Evolutionary conservation across 2,888 invertebrate genomes (phyloP).

Genomic region (Molorchus minor): DNA sequence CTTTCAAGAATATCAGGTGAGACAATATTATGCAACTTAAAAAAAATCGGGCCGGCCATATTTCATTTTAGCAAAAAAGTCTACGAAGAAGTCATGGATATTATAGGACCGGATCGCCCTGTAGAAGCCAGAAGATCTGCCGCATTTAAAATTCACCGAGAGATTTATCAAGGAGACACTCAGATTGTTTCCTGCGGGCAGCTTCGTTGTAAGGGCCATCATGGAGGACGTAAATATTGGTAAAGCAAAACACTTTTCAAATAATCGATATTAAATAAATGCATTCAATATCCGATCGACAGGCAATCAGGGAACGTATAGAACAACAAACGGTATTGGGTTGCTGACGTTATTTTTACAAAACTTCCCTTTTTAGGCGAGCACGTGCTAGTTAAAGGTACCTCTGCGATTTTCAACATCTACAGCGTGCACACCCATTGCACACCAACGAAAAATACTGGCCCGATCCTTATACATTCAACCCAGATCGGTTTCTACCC

Average conservation of each 20-base stretch:
- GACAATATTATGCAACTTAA: not conserved
- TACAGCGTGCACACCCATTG: slow-evolving; percentile 64
- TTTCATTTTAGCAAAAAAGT: slow-evolving; percentile 39
- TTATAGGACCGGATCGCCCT: slow-evolving; percentile 32
- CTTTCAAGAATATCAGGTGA: slow-evolving; percentile 34
- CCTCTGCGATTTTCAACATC: slow-evolving; percentile 60
- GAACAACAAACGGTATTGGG: no score
- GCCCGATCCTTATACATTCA: slow-evolving; percentile 67
- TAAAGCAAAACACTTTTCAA: no score
- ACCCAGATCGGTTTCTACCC: slow-evolving; percentile 69
- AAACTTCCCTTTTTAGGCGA: slow-evolving; percentile 34
- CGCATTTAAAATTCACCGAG: slow-evolving; percentile 42
- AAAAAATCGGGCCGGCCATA: not conserved
- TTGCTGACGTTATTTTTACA: not conserved
- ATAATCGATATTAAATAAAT: no score
- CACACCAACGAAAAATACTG: slow-evolving; percentile 64
- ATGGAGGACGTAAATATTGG: slow-evolving; percentile 40
- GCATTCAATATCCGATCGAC: no score
- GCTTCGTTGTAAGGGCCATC: slow-evolving; percentile 30
- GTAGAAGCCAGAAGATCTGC: slow-evolving; percentile 36
- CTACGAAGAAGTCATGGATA: slow-evolving; percentile 38
- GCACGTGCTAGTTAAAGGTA: slow-evolving; percentile 46
- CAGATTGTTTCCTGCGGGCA: slow-evolving; percentile 45
- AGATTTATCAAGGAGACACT: slow-evolving; percentile 46
- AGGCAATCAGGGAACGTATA: no score